Conservation (phyloP, 2,113 vertebrate species). For the Rhynchopsitta pachyrhyncha region DNA sequence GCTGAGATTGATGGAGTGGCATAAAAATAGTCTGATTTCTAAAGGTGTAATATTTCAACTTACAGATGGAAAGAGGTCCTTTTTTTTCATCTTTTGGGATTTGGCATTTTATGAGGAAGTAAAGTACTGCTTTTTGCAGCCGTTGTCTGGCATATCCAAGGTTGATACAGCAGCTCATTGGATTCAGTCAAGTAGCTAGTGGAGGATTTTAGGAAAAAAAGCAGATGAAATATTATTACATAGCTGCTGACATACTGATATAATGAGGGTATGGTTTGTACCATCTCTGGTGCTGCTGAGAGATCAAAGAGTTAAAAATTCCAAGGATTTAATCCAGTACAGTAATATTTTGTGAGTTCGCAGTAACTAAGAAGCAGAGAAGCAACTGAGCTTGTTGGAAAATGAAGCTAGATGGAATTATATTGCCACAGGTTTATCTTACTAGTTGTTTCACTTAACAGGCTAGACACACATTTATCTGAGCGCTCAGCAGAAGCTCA, state of each 20-base stretch:
- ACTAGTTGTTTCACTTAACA: not conserved
- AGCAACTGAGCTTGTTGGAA: not conserved
- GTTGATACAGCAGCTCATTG: not conserved
- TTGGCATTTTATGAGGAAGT: not conserved
- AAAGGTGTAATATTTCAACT: not conserved
- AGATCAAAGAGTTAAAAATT: not conserved
- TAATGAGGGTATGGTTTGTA: not conserved
- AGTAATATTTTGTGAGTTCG: not conserved
- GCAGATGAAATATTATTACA: not conserved
- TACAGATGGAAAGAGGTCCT: not conserved
- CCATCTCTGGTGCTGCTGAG: not conserved
- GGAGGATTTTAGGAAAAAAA: not conserved
- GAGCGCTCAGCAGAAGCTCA: not conserved
- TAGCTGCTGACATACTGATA: not conserved
- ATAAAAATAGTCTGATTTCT: not conserved
- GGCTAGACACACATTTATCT: not conserved
- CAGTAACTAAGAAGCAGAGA: not conserved
- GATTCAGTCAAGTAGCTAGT: not conserved
- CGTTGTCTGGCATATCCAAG: accelerated
- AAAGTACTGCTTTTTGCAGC: not conserved
- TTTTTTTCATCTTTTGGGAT: not conserved
- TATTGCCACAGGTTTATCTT: not conserved
- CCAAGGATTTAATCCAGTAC: not conserved
- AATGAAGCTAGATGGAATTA: not conserved
- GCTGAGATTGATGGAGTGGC: not conserved